Conservation (phyloP, 2,113 vertebrate species). For the Balaenoptera acutorostrata region DNA sequence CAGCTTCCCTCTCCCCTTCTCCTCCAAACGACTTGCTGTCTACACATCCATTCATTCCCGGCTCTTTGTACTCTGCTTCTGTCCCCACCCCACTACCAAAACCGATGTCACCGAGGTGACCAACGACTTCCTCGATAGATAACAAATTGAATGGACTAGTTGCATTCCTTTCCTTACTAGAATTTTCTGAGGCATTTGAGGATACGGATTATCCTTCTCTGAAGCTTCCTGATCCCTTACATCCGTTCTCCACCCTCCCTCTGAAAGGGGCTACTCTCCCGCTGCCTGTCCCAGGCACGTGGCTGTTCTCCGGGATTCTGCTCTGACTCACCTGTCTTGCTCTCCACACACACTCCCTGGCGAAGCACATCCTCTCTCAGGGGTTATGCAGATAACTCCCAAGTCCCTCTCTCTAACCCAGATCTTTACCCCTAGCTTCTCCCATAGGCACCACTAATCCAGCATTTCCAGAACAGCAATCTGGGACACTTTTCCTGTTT, state of each 20-base stretch:
- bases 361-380: background rate
- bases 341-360: background rate
- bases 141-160: background rate
- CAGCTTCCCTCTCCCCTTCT: background rate
- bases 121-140: background rate
- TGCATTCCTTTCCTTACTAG: background rate
- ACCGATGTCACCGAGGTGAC: background rate
- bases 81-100: background rate
- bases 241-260: background rate
- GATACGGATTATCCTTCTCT: background rate
- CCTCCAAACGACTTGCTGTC: background rate
- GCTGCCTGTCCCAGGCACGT: fast-evolving
- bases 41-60: background rate
- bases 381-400: background rate
- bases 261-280: background rate
- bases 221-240: background rate
- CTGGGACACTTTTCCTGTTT: background rate
- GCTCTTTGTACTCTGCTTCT: background rate
- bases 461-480: background rate
- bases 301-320: too few relatives aligned
- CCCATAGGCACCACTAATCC: background rate
- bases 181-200: background rate
- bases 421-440: background rate
- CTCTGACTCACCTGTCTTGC: background rate
- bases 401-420: background rate